A percentile compares a stretch with the other conserved stretches of the same genome.
Evolutionary conservation across 2,797 vertebrate genomes (phyloP).

Genomic region (Vespertilio murinus): DNA sequence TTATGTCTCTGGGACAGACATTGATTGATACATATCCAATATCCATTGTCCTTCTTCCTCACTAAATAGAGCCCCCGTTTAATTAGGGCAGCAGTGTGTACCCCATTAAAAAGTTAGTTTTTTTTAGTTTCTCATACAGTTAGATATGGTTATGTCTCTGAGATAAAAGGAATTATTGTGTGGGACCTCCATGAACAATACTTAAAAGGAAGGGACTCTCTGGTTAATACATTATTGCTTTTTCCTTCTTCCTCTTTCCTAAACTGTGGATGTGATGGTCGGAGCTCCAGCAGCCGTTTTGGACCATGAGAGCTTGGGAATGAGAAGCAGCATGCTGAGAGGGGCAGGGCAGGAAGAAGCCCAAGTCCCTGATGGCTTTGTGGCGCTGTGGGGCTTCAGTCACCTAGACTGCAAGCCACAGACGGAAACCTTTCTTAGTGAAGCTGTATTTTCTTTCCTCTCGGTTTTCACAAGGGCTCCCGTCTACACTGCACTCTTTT

Average conservation of each 20-base stretch:
- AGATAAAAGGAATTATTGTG: not conserved
- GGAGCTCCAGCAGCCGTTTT: not conserved
- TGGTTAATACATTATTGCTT: not conserved
- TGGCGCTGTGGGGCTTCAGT: not conserved
- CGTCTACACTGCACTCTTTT: not conserved
- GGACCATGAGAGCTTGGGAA: not conserved
- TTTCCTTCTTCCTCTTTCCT: constrained; percentile 6
- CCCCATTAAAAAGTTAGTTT: not conserved
- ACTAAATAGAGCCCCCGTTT: not conserved
- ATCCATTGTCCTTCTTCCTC: not conserved
- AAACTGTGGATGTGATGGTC: not conserved
- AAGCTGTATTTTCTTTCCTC: constrained; percentile 11
- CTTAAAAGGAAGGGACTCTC: not conserved
- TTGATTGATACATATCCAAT: not conserved
- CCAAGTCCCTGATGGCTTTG: not conserved
- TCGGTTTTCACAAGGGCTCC: not conserved
- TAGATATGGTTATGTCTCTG: not conserved
- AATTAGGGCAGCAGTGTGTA: not conserved
- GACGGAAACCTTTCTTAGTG: not conserved
- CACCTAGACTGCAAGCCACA: not conserved
- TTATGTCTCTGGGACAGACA: not conserved
- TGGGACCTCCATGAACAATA: not conserved
- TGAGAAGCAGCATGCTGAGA: constrained; percentile 9
- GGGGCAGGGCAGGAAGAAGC: not conserved
- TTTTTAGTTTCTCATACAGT: not conserved